Evolutionary conservation across 2,113 vertebrate species (phyloP).

Genomic region (Python bivittatus): DNA sequence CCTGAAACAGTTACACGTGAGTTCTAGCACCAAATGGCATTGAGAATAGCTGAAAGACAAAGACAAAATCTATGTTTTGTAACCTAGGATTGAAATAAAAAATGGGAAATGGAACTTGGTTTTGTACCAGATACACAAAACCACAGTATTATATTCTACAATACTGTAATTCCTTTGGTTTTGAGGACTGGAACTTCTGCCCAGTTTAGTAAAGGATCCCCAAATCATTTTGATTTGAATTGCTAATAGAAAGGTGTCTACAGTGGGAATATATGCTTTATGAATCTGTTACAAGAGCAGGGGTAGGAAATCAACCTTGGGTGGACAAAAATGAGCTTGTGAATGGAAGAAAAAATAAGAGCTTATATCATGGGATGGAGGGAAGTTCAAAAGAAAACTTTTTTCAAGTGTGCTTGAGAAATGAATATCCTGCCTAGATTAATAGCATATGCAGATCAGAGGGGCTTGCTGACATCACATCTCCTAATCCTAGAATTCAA

Average conservation of each 20-base stretch:
- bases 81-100: neutral
- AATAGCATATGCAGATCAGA: slow-evolving; percentile 21
- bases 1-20: neutral
- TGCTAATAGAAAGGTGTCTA: neutral
- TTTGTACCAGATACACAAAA: neutral
- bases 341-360: neutral
- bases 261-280: neutral
- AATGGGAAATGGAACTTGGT: neutral
- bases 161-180: neutral
- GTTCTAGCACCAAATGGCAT: neutral
- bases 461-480: slow-evolving; percentile 21
- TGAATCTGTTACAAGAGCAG: fast-evolving
- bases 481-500: neutral
- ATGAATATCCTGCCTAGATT: neutral
- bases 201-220: neutral
- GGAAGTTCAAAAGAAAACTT: slow-evolving; percentile 37
- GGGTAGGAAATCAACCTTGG: neutral
- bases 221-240: neutral
- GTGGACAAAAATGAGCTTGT: neutral
- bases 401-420: slow-evolving; percentile 36
- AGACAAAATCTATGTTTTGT: neutral
- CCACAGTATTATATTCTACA: too few species aligned
- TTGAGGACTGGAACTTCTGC: neutral
- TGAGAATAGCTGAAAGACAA: neutral
- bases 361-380: slow-evolving; percentile 29